Evolutionary conservation across 2,113 vertebrate genomes (phyloP).

Genomic region (Motacilla alba): DNA sequence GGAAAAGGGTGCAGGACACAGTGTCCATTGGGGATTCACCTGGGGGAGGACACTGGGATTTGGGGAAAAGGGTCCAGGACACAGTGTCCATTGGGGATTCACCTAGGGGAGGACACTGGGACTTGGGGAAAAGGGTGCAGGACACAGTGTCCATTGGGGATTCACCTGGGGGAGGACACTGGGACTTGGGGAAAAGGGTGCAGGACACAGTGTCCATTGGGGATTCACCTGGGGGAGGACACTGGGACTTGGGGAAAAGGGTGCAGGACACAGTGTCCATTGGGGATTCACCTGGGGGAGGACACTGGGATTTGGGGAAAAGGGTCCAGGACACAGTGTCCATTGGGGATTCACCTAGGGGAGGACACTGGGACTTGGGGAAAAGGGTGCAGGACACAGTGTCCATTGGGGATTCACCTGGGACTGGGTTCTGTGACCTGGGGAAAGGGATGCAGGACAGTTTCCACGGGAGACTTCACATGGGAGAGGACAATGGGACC

Average conservation of each 20-base stretch:
- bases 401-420: not conserved
- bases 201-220: not conserved
- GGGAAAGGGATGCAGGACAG: not conserved
- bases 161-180: accelerated
- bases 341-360: not conserved
- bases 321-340: not conserved
- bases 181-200: no score
- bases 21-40: not conserved
- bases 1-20: not conserved
- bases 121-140: not conserved
- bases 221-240: not conserved
- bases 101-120: accelerated
- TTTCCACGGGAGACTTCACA: not conserved
- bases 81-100: not conserved
- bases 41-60: accelerated
- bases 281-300: no score
- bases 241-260: not conserved
- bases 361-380: accelerated
- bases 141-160: not conserved
- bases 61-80: not conserved
- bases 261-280: not conserved
- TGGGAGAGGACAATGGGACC: not conserved
- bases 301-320: no score
- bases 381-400: not conserved
- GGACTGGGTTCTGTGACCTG: no score